These are phyloP conservation scores for Emydura subglobosa DNA, from an alignment of 2,113 vertebrate genomes.

Conservation along the genomic window DNA sequence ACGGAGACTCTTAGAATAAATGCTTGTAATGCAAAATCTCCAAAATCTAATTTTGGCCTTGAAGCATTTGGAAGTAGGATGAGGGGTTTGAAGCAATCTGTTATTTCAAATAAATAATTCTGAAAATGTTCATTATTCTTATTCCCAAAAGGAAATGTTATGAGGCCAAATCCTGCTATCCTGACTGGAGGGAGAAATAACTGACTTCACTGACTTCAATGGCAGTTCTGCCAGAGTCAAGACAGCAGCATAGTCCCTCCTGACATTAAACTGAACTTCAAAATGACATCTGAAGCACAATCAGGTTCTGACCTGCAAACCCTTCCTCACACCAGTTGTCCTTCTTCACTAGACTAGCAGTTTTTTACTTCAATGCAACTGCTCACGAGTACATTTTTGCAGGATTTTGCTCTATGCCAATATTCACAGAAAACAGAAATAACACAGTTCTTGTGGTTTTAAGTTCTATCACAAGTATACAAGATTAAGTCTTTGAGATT, in stretches of 20 bases:
- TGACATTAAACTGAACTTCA: not conserved
- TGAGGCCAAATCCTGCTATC: not conserved
- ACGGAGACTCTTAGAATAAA: not conserved
- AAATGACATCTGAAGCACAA: not conserved
- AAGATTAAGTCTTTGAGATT: not conserved
- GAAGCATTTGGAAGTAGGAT: slow-evolving; percentile 46
- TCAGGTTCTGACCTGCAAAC: not conserved
- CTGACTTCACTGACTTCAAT: not conserved
- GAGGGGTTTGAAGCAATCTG: slow-evolving; percentile 48
- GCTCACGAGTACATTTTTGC: not conserved
- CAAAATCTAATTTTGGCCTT: slow-evolving; percentile 38
- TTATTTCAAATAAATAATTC: slow-evolving; percentile 39
- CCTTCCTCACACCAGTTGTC: not conserved
- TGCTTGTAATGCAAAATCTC: not conserved
- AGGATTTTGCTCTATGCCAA: not conserved
- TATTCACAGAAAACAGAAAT: not conserved
- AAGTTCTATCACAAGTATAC: not conserved
- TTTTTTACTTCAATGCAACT: not conserved
- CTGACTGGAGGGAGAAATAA: rapidly evolving
- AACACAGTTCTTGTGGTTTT: not conserved
- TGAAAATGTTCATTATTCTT: not conserved
- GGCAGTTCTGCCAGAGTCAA: not conserved
- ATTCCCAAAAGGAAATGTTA: not conserved
- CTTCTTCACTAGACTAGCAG: not conserved
- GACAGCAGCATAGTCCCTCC: not conserved